Conservation (phyloP, 2,797 vertebrate genomes). For the Selene dorsalis region DNA sequence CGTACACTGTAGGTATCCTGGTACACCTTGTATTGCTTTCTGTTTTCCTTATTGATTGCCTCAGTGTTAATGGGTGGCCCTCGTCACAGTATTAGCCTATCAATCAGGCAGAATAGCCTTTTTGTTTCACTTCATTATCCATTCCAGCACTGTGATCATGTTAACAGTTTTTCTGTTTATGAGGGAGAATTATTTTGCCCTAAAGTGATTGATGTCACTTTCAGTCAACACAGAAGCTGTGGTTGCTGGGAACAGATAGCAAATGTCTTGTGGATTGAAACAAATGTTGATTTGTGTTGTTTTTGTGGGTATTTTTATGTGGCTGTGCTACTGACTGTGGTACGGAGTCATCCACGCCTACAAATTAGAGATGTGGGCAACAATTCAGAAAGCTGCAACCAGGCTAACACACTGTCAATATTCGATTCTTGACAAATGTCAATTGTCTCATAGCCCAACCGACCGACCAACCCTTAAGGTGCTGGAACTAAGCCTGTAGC, state of each 20-base stretch:
- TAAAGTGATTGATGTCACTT: background rate
- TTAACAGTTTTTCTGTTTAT: constrained; percentile 18
- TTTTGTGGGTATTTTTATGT: constrained; percentile 4
- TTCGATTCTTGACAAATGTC: background rate
- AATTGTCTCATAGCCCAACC: background rate
- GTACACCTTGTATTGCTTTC: background rate
- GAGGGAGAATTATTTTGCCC: background rate
- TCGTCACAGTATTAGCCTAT: background rate
- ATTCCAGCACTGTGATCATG: background rate
- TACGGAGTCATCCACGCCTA: background rate
- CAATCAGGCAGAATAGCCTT: background rate
- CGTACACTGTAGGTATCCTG: constrained; percentile 3
- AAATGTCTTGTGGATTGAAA: background rate
- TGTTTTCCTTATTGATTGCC: constrained; percentile 2
- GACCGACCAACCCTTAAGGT: background rate
- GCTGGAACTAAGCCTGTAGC: background rate
- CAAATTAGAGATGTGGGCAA: constrained; percentile 11
- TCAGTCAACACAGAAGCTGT: background rate
- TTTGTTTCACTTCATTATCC: constrained; percentile 5
- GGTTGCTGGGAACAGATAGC: background rate
- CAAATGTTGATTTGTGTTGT: background rate
- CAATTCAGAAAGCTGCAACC: constrained; percentile 9
- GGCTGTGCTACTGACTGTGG: background rate
- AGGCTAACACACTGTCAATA: background rate
- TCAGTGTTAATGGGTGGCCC: constrained; percentile 4